Evolutionary conservation across 2,888 invertebrate genomes (phyloP).

Genomic region (Stratiomys singularior): DNA sequence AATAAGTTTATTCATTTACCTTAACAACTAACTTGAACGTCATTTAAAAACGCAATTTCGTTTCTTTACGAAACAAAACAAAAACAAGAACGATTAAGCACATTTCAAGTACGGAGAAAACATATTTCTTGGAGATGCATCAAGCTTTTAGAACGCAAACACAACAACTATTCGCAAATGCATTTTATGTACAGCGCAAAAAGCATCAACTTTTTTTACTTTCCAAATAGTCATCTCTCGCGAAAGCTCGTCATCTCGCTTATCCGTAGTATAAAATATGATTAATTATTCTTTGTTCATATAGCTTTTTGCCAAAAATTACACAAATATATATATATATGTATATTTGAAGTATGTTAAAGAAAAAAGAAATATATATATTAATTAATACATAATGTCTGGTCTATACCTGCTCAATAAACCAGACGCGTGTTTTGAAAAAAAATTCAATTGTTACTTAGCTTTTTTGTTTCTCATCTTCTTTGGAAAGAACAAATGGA

Average conservation of each 20-base stretch:
- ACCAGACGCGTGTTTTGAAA: constrained; percentile 53
- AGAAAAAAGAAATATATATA: constrained; percentile 47
- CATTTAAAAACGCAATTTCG: constrained; percentile 39
- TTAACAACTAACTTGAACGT: constrained; percentile 42
- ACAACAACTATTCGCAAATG: not conserved
- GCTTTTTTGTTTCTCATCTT: constrained; percentile 31
- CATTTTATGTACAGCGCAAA: constrained; percentile 44
- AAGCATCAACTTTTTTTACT: constrained; percentile 32
- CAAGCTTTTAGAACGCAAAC: constrained; percentile 21
- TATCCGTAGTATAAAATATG: constrained; percentile 53
- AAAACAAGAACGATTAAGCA: constrained; percentile 42
- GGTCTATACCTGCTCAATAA: constrained; percentile 57
- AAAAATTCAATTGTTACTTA: constrained; percentile 38
- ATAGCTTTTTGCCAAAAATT: constrained; percentile 49
- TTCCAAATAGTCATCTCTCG: not conserved
- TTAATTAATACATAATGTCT: constrained; percentile 53
- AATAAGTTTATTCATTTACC: constrained; percentile 41
- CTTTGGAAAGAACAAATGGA: constrained; percentile 31
- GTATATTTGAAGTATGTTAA: constrained; percentile 39
- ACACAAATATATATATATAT: constrained; percentile 50
- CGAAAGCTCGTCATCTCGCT: constrained; percentile 44
- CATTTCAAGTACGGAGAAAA: constrained; percentile 46
- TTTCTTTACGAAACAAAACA: constrained; percentile 41
- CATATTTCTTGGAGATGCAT: constrained; percentile 39
- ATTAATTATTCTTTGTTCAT: constrained; percentile 50